A percentile compares a stretch with the other conserved stretches of the same genome.
These are phyloP conservation scores for Prunella himalayana DNA, from an alignment of 2,113 vertebrate species.

Conservation along the genomic window DNA sequence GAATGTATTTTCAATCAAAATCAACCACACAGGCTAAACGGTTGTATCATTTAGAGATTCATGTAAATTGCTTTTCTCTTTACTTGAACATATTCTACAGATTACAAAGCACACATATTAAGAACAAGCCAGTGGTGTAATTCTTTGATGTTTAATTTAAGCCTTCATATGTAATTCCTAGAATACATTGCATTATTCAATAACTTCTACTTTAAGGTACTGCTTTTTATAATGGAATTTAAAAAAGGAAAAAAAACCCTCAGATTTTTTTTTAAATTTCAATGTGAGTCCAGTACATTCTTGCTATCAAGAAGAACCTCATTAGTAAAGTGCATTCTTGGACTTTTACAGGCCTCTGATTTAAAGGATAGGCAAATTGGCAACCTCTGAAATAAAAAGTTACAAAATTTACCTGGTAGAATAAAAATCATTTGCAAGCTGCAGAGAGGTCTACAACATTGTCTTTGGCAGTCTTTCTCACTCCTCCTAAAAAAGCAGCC, in stretches of 20 bases:
- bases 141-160: not conserved
- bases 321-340: not conserved
- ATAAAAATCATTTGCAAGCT: not conserved
- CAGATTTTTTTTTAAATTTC: not conserved
- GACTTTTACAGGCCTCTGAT: not conserved
- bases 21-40: not conserved
- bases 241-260: accelerated
- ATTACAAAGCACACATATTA: not conserved
- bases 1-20: not conserved
- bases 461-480: accelerated
- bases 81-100: not conserved
- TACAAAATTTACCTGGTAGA: not conserved
- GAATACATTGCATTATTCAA: not conserved
- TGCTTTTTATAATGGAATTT: not conserved
- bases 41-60: not conserved
- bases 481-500: not conserved
- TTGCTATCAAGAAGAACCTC: not conserved
- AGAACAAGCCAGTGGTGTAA: not conserved
- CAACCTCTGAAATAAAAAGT: not conserved
- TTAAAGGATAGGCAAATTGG: not conserved
- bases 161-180: not conserved
- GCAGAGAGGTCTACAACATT: not conserved
- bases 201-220: not conserved
- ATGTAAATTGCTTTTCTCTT: not conserved
- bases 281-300: not conserved